These are phyloP conservation scores for Fratercula arctica DNA, from an alignment of 2,797 vertebrate species.

Conservation along the genomic window DNA sequence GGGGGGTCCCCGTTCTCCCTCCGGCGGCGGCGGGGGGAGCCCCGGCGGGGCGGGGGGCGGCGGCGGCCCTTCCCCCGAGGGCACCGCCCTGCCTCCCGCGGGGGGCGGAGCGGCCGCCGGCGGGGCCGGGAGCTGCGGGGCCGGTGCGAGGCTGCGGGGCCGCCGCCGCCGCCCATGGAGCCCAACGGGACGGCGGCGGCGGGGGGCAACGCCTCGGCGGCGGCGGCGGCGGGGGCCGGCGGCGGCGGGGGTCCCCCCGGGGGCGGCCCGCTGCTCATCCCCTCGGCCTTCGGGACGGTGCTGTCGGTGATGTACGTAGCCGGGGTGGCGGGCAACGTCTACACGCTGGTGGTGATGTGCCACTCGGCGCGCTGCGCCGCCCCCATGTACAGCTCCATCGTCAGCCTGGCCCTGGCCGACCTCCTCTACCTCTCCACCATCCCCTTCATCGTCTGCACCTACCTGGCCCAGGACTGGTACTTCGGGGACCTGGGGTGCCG, in stretches of 20 bases:
- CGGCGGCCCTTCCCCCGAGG: neutral
- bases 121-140: neutral
- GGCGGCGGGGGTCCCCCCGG: neutral
- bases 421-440: slow-evolving; percentile 92
- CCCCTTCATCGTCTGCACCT: slow-evolving; percentile 91
- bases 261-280: slow-evolving; percentile 82
- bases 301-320: slow-evolving; percentile 87
- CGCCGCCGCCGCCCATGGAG: slow-evolving; percentile 57
- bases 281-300: slow-evolving; percentile 87
- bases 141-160: neutral
- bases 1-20: neutral
- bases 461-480: slow-evolving; percentile 93
- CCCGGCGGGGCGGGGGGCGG: neutral
- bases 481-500: slow-evolving; percentile 90
- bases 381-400: slow-evolving; percentile 91
- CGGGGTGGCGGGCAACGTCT: slow-evolving; percentile 89
- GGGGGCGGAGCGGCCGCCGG: slow-evolving; percentile 27
- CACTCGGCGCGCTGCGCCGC: slow-evolving; percentile 88
- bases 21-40: neutral
- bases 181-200: slow-evolving; percentile 66
- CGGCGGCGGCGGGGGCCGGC: neutral
- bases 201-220: neutral
- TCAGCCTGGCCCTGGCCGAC: slow-evolving; percentile 91
- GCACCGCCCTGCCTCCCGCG: neutral
- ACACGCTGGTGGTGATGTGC: slow-evolving; percentile 91